Percentiles rank a stretch among this genome's conserved stretches.
Evolutionary conservation across 1,140 invertebrate genomes (phyloP).

Genomic region (Leptestheria dahalacensis): DNA sequence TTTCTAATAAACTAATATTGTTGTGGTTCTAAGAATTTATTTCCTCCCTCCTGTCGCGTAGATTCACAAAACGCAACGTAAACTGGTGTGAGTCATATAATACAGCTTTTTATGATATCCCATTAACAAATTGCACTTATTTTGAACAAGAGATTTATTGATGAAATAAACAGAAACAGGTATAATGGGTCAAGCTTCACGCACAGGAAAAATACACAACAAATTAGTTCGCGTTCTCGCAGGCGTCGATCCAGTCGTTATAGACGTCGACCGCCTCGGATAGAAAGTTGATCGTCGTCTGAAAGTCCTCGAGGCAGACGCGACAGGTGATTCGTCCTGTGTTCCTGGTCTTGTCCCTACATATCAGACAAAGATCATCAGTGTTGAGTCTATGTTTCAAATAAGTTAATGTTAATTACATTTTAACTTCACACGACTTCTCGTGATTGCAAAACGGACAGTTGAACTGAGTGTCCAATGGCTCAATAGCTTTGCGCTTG

Average conservation of each 20-base stretch:
- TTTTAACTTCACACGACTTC: conserved; percentile 98
- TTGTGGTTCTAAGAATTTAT: too few species aligned
- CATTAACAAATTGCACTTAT: too few species aligned
- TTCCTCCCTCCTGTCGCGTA: too few species aligned
- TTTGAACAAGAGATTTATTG: too few species aligned
- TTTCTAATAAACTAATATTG: too few species aligned
- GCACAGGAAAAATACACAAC: background rate
- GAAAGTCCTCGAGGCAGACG: conserved; percentile 92
- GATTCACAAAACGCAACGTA: too few species aligned
- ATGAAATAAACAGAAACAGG: too few species aligned
- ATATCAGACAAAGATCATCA: conserved; percentile 29
- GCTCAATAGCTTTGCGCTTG: conserved; percentile 83
- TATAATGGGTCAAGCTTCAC: too few species aligned
- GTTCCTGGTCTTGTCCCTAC: conserved; percentile 81
- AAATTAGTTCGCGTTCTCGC: conserved; percentile 71
- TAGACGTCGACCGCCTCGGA: conserved; percentile 97
- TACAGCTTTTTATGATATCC: too few species aligned
- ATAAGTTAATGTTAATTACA: too few species aligned
- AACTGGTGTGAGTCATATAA: too few species aligned
- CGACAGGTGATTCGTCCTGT: conserved; percentile 84
- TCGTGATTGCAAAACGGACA: conserved; percentile 99
- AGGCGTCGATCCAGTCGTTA: conserved; percentile 99
- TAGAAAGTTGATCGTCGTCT: conserved; percentile 88
- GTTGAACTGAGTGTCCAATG: conserved; percentile 90
- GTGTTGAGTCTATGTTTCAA: too few species aligned